Conservation (phyloP, 2,113 vertebrate species). For the Amblyopsis rosae region DNA sequence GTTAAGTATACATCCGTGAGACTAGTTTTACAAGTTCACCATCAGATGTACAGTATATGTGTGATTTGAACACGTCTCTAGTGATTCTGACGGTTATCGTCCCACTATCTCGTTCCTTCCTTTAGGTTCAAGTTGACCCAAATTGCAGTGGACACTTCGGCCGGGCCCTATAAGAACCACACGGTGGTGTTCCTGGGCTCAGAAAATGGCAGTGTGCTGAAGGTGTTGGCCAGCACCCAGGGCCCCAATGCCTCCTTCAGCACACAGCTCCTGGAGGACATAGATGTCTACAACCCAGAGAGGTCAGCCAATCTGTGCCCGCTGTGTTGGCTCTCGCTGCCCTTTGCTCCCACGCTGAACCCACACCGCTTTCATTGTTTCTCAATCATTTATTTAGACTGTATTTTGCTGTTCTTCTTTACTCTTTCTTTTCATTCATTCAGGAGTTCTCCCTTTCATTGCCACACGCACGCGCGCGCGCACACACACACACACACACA, state of each 20-base stretch:
- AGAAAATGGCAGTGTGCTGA: constrained; percentile 86
- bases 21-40: too few species aligned
- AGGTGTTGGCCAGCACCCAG: constrained; percentile 81
- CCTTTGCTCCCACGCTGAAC: background rate
- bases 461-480: too few species aligned
- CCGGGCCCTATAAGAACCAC: constrained; percentile 80
- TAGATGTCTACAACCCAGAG: constrained; percentile 84
- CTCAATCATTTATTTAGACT: too few species aligned
- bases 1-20: too few species aligned
- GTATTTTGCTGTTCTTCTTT: background rate
- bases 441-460: background rate
- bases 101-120: background rate
- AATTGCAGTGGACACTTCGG: constrained; percentile 84
- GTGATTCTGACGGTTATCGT: background rate
- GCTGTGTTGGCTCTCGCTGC: background rate
- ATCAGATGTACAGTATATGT: too few species aligned
- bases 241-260: constrained; percentile 62
- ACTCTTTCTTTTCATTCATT: background rate
- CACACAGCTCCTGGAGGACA: constrained; percentile 86
- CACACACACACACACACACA: too few species aligned
- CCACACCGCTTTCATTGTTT: background rate
- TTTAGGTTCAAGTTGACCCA: constrained; percentile 85
- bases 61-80: background rate
- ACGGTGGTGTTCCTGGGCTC: constrained; percentile 91
- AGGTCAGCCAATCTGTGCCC: constrained; percentile 73